Conservation (phyloP, 2,888 invertebrate genomes). For the Pristionchus japonicus region DNA sequence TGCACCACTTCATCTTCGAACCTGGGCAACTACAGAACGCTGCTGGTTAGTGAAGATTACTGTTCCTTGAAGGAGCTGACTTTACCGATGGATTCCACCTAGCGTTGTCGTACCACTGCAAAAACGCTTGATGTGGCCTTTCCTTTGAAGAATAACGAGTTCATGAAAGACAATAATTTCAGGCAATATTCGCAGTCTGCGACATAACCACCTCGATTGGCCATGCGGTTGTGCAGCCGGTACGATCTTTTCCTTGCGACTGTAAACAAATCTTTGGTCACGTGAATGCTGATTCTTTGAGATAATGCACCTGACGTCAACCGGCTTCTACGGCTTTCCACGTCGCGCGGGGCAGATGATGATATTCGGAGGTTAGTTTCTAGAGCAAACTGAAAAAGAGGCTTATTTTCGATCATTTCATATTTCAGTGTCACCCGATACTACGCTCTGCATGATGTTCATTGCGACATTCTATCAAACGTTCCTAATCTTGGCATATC, state of each 20-base stretch:
- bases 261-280: neutral
- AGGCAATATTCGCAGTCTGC: neutral
- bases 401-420: neutral
- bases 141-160: too few species aligned
- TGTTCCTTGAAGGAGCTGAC: too few species aligned
- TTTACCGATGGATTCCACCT: too few species aligned
- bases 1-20: neutral
- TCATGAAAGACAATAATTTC: neutral
- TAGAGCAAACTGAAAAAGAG: neutral
- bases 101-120: too few species aligned
- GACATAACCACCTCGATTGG: neutral
- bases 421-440: neutral
- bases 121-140: too few species aligned
- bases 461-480: slow-evolving; percentile 2
- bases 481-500: neutral
- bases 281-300: too few species aligned
- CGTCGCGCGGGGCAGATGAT: neutral
- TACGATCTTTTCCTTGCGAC: neutral
- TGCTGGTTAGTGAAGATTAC: neutral
- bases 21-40: neutral
- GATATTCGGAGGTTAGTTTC: neutral
- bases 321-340: slow-evolving; percentile 4
- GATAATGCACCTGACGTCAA: neutral
- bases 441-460: neutral
- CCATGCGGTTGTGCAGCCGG: neutral